Base-by-base conservation (phyloP, 2,888 invertebrate genomes). In the Phymatocera aterrima region DNA sequence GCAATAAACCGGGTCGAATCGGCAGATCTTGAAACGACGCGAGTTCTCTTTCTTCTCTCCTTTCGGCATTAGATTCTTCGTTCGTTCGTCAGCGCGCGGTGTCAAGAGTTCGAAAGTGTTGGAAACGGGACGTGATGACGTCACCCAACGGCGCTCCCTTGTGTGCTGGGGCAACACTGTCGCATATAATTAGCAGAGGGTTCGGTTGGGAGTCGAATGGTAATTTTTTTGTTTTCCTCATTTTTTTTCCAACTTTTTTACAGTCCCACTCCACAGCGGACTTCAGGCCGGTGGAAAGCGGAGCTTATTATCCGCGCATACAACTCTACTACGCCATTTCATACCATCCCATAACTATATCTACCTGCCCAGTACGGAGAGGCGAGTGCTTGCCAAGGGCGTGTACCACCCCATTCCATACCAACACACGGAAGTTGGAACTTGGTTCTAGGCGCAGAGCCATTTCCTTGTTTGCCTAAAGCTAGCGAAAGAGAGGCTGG, bases 381-480 rank as follows among this genome's bases (percentile, higher is more conserved):
- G 75, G n/a, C 72, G 72, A 75, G 75, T 81, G 88, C 85, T 87
- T 87, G 84, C 86, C 85, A 83, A 86, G 84, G 85, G 86, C 83
- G 86, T 86, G 84, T 83, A 83, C 75, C 24, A 57, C 24, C n/a
- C 34, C 57, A 37, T 4, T 8, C 34, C 46, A 34, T 4, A 68
- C 28, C 3, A 12, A 40, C 46, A 68, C 28, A 37, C 75, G 37
- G 40, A 51, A 37, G 57, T 40, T 21, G 18, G 28, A 75, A 40
- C 34, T 48, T 37, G 51, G 51, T 57, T 43, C 57, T 57, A 72
- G 75, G 81, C 80, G 80, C 75, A 80, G 80, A 84, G 82, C 83
- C 84, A 82, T 86, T 85, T 85, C 87, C 88, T 85, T 87, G 87
- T 88, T 88, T 87, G 86, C 81, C 51, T 78, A 81, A 83, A 82